Evolutionary conservation across 1,140 invertebrate species (phyloP).

Genomic region (Apis laboriosa): DNA sequence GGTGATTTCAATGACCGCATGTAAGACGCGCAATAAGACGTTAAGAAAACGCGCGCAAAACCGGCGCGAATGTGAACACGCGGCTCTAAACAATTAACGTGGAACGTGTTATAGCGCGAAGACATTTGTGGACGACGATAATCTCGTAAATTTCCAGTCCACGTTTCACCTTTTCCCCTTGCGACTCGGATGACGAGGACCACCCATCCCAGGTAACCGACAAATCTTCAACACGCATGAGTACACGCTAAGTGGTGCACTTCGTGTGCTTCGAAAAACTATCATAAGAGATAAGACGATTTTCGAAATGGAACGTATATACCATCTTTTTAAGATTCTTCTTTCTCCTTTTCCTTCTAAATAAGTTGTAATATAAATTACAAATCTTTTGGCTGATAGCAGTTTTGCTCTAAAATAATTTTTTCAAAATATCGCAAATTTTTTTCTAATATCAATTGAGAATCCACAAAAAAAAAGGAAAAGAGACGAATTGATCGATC

Average conservation of each 20-base stretch:
- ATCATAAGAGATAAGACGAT: constrained; percentile 14
- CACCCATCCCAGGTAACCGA: constrained; percentile 14
- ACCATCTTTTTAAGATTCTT: neutral
- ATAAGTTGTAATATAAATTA: no score
- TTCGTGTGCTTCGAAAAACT: constrained; percentile 10
- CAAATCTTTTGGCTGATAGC: no score
- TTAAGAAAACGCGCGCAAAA: neutral
- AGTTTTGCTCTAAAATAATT: no score
- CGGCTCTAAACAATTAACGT: neutral
- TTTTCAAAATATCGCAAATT: no score
- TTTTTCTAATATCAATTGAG: no score
- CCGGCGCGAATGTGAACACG: neutral
- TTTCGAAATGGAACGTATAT: neutral
- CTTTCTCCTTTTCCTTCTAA: no score
- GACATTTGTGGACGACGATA: constrained; percentile 7
- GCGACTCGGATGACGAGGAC: neutral
- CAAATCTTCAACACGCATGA: constrained; percentile 6
- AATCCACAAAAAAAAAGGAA: no score
- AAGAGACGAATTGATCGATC: no score
- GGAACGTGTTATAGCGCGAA: neutral
- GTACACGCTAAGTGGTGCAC: constrained; percentile 28
- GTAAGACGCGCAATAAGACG: neutral
- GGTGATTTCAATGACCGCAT: constrained; percentile 11
- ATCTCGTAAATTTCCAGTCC: constrained; percentile 4
- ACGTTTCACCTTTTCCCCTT: neutral